Conservation (phyloP, 2,888 invertebrate species). For the Drosophila glabriapex region DNA sequence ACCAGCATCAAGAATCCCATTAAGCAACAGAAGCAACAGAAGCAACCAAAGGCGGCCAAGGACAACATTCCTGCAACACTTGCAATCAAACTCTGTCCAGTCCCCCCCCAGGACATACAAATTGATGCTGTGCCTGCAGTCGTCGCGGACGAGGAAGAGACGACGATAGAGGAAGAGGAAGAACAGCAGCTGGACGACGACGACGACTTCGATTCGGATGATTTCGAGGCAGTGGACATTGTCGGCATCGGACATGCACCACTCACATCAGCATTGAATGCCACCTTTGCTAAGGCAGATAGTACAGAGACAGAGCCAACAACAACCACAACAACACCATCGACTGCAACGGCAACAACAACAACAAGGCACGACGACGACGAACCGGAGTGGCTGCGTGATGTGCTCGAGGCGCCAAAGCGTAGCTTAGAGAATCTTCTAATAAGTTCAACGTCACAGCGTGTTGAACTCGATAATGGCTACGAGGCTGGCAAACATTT, state of each 20-base stretch:
- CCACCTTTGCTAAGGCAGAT: slow-evolving; percentile 69
- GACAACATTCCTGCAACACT: not conserved
- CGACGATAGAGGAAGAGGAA: slow-evolving; percentile 37
- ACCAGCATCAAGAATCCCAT: slow-evolving; percentile 83
- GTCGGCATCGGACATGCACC: slow-evolving; percentile 76
- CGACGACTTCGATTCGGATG: slow-evolving; percentile 79
- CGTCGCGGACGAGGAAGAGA: slow-evolving; percentile 25
- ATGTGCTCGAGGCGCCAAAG: slow-evolving; percentile 87
- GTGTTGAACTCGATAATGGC: slow-evolving; percentile 59
- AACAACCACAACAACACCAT: slow-evolving; percentile 53
- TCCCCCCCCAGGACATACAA: slow-evolving; percentile 53
- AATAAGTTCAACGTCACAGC: slow-evolving; percentile 55
- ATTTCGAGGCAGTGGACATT: slow-evolving; percentile 76
- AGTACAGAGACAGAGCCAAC: slow-evolving; percentile 66
- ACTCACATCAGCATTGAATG: slow-evolving; percentile 52
- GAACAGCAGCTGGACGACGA: slow-evolving; percentile 49
- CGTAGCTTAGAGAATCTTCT: slow-evolving; percentile 84
- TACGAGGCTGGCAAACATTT: slow-evolving; percentile 66
- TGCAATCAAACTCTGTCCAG: slow-evolving; percentile 9
- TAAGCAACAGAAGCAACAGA: slow-evolving; percentile 57
- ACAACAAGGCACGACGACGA: slow-evolving; percentile 85
- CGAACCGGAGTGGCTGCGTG: slow-evolving; percentile 87
- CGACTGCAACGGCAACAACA: slow-evolving; percentile 86
- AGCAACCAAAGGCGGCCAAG: slow-evolving; percentile 20
- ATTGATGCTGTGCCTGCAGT: slow-evolving; percentile 51